These are phyloP conservation scores for Melieria crassipennis DNA, from an alignment of 2,888 invertebrate species.

Conservation along the genomic window DNA sequence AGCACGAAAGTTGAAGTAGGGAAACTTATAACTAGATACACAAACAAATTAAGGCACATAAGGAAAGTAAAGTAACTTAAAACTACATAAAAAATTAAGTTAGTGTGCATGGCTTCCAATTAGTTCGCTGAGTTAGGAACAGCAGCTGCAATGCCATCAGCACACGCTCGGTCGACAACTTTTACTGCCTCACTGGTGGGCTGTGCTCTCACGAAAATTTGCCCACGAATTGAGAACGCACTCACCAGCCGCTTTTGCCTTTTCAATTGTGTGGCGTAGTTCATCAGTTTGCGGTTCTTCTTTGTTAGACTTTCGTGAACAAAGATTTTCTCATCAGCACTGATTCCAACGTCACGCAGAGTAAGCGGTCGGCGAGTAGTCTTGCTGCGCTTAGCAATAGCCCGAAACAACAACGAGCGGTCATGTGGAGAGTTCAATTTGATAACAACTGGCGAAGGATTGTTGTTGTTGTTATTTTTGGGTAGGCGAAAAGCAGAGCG, in stretches of 20 bases:
- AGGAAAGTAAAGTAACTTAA: background rate
- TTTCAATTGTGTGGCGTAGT: background rate
- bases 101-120: too few species aligned
- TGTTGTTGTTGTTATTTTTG: slow-evolving; percentile 3
- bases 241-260: too few species aligned
- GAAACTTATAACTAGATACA: background rate
- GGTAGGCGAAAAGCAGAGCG: slow-evolving; percentile 8
- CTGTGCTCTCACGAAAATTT: too few species aligned
- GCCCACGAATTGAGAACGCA: too few species aligned
- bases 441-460: background rate
- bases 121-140: too few species aligned
- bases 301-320: background rate
- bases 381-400: background rate
- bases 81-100: background rate
- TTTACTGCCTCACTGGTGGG: too few species aligned
- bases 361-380: background rate
- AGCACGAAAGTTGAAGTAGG: background rate
- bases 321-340: background rate
- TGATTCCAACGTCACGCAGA: background rate
- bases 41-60: background rate
- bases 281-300: background rate
- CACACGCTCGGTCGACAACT: too few species aligned
- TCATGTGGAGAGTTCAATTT: slow-evolving; percentile 7
- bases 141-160: too few species aligned
- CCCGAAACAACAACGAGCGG: background rate